phyloP scores from a whole-genome alignment of 2,797 vertebrate species.

The Bothrops alternatus region DNA sequence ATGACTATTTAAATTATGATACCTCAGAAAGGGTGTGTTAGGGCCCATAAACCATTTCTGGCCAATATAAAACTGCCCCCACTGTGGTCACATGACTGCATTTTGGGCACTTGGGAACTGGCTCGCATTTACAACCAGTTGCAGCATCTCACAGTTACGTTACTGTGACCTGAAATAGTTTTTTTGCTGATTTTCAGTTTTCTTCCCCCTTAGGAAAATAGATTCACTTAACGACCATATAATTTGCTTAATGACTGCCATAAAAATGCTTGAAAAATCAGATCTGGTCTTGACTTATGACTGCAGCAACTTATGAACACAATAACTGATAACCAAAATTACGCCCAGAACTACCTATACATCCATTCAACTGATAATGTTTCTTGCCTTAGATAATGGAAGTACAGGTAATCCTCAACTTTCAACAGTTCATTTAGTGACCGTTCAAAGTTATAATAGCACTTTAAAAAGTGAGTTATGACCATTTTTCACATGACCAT shows the following conservation, averaged over 20 bases:
- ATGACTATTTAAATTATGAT: not conserved
- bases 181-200: not conserved
- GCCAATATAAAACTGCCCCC: not conserved
- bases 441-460: not conserved
- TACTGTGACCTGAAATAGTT: not conserved
- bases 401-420: not conserved
- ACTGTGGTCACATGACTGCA: not conserved
- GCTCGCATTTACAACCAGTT: not conserved
- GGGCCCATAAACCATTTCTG: not conserved
- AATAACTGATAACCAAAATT: not conserved
- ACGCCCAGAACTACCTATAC: not conserved
- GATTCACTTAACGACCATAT: not conserved
- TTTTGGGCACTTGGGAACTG: not conserved
- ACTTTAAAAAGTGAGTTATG: not conserved
- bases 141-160: not conserved
- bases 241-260: not conserved
- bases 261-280: not conserved
- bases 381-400: not conserved
- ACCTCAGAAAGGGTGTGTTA: not conserved
- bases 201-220: not conserved
- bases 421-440: not conserved
- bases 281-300: not conserved
- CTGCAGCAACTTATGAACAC: not conserved
- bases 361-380: not conserved
- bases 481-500: not conserved